Conservation (phyloP, 2,113 vertebrate species). For the Tragelaphus buxtoni region DNA sequence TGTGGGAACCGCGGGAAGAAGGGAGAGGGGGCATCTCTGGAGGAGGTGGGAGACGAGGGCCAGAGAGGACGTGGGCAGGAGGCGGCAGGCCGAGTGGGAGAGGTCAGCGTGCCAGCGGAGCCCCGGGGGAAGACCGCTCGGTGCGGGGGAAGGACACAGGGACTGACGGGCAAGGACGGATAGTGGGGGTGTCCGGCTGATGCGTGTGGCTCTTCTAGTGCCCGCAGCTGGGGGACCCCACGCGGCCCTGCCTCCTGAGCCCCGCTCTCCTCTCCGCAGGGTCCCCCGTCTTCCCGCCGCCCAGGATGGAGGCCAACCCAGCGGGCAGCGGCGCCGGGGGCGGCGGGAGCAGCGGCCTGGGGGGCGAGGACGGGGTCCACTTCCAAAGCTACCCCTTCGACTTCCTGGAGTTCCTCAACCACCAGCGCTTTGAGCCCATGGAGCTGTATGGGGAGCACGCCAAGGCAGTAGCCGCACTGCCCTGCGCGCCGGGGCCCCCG, state of each 20-base stretch:
- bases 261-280: conserved; percentile 15
- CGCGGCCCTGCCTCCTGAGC: not conserved
- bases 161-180: accelerated
- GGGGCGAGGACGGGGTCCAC: conserved; percentile 80
- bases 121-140: accelerated
- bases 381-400: conserved; percentile 82
- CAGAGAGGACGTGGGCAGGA: too few species aligned
- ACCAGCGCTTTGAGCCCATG: conserved; percentile 81
- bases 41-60: too few species aligned
- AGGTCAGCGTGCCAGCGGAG: not conserved
- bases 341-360: conserved; percentile 52
- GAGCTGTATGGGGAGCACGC: conserved; percentile 77
- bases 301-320: conserved; percentile 78
- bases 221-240: not conserved
- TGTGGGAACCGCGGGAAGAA: not conserved
- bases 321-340: conserved; percentile 49
- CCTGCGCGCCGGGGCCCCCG: conserved; percentile 61
- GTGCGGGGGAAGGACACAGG: not conserved
- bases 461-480: conserved; percentile 72
- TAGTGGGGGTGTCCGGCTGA: accelerated
- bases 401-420: conserved; percentile 81
- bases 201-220: accelerated
- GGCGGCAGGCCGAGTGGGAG: not conserved
- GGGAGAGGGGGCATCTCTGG: not conserved
- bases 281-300: not conserved